Base-by-base conservation (phyloP, 1,140 invertebrate genomes). In the Anadara kagoshimensis region DNA sequence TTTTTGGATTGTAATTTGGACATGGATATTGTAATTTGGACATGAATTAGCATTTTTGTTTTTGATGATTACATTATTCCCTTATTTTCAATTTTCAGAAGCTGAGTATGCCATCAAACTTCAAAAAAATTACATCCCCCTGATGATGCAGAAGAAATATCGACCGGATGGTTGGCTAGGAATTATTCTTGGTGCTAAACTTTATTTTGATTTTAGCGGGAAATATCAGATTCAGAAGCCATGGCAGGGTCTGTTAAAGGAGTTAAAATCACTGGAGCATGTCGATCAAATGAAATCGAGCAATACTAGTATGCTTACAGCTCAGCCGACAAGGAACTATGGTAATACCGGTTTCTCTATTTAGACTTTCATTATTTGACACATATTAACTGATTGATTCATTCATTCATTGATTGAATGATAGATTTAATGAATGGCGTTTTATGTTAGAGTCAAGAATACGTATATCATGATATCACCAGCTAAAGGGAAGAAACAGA, bases 131-230 rank as follows among this genome's bases (percentile, higher is more conserved):
- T 82, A 86, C 71, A 84, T 88, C 49, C 86, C 86, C 4, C 66
- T 87, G 22, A 85, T 85, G 79, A 73, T 87, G 67, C 79, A 88
- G 66, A 80, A 75, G 24, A 75, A 78, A 49, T 88, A 87, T 66
- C 62, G 79, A 20, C 85, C 86, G 10, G 85, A 86, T 67, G 85
- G 86, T 36, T 88, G 86, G 86, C 78, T 88, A 0, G 86, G 85
- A 22, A 64, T 82, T 11, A 82, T 88, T 16, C 71, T 88, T 8
- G 86, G 86, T 14, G 80, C 83, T 43, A 88, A 88, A 56, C 71
- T 87, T 11, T 88, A 83, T 77, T 84, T 85, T 57, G 84, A 88
- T 68, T 87, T 87, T 54, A 84, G 78, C 26, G 83, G 82, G 12
- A 84, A 85, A 74, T 79, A 83, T 62, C 82, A 80, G 1, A 84